These are phyloP conservation scores for honey bee (Apis mellifera) DNA, from an alignment of 1,140 invertebrate species.

Conservation along the genomic window Amel_HAv3.1 CM009941.2:3712001-3712500, in stretches of 20 bases:
- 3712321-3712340: no score
- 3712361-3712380: no score
- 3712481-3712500: constrained; percentile 10
- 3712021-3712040: neutral
- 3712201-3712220: neutral
- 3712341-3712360: no score
- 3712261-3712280: no score
- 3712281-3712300: no score
- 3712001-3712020: neutral
- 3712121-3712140: neutral
- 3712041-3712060: constrained; percentile 13
- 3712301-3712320: no score
- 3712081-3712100: constrained; percentile 31
- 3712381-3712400: no score
- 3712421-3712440: neutral
- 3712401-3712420: no score
- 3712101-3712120: constrained; percentile 39
- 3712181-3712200: neutral
- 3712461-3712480: neutral
- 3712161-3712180: constrained; percentile 25
- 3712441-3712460: neutral
- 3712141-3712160: constrained; percentile 33
- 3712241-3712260: no score
- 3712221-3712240: no score
- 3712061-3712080: neutral